phyloP scores from a whole-genome alignment of 2,888 invertebrate species.

The Cephonodes hylas region DNA sequence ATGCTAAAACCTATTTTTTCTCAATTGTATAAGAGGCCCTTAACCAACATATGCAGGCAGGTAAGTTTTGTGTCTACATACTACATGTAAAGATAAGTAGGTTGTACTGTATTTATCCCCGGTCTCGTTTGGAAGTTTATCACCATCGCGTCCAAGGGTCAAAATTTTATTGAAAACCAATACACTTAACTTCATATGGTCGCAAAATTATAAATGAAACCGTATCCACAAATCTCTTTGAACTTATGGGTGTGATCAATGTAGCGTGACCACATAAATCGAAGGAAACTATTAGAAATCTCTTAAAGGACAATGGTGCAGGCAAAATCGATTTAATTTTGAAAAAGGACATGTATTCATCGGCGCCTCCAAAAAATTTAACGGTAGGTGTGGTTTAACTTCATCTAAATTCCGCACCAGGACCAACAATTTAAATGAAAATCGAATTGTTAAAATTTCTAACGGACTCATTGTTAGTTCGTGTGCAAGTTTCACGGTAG shows the following conservation, averaged over 20 bases:
- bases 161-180: conserved; percentile 24
- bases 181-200: conserved; percentile 28
- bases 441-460: conserved; percentile 62
- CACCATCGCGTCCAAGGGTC: conserved; percentile 18
- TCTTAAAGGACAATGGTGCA: conserved; percentile 48
- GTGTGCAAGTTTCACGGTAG: conserved; percentile 69
- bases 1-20: too few relatives aligned
- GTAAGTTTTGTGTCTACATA: too few relatives aligned
- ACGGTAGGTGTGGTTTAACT: conserved; percentile 68
- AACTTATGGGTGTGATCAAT: conserved; percentile 66
- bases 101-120: not conserved
- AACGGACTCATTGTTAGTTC: conserved; percentile 68
- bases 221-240: conserved; percentile 37
- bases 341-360: conserved; percentile 44
- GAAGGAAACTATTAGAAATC: conserved; percentile 59
- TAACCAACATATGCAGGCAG: too few relatives aligned
- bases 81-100: too few relatives aligned
- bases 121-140: not conserved
- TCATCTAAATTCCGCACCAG: conserved; percentile 54
- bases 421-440: conserved; percentile 60
- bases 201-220: conserved; percentile 46
- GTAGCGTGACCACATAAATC: conserved; percentile 63
- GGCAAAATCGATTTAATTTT: conserved; percentile 57
- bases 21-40: too few relatives aligned
- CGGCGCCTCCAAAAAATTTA: conserved; percentile 49